Base-by-base conservation (phyloP, 1,140 invertebrate species). In the Brachionus koreanus region DNA sequence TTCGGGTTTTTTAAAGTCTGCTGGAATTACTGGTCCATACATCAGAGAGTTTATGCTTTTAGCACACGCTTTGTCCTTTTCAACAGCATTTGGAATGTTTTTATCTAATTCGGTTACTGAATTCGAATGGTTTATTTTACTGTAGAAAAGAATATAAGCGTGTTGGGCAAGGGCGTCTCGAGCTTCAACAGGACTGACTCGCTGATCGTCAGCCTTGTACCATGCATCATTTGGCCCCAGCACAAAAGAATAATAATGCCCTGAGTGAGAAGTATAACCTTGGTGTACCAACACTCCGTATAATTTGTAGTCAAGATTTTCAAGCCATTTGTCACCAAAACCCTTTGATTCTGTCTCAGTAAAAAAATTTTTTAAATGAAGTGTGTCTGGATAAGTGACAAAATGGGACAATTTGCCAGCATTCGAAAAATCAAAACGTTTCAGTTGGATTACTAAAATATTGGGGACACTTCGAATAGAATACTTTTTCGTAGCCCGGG, bases 121-220 rank as follows among this genome's bases (percentile, higher is more conserved):
- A 25, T 6, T 39, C 39, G 42, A 46, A 5, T 46, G 39, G 23
- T 69, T 39, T 39, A 69, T 39, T 69, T 46, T 43, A 74, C 69
- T 82, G 49, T 82, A 82, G 23, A 65, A 82, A 43, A 82, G 49
- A 49, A 82, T 82, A 10, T 82, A 82, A 16, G 79, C 79, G 43
- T 69, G 33, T 67, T 82, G 79, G 35, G 37, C n/a, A 5, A 82
- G 35, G 19, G 57, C 79, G n/a, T 82, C 57, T 33, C 29, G 13
- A 29, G 25, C 5, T 13, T 65, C 12, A 33, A 46, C 57, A 12
- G 10, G 10, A n/a, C 35, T 82, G 3, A 82, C 39, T 46, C 42
- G 63, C n/a, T 49, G 43, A 67, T 82, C 79, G 67, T 82, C 79
- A 3, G 79, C 79, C 43, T 82, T 82, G 16, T 82, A 82, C 79